Conservation (phyloP, 1,140 invertebrate genomes). For the Drosophila sproati region DNA sequence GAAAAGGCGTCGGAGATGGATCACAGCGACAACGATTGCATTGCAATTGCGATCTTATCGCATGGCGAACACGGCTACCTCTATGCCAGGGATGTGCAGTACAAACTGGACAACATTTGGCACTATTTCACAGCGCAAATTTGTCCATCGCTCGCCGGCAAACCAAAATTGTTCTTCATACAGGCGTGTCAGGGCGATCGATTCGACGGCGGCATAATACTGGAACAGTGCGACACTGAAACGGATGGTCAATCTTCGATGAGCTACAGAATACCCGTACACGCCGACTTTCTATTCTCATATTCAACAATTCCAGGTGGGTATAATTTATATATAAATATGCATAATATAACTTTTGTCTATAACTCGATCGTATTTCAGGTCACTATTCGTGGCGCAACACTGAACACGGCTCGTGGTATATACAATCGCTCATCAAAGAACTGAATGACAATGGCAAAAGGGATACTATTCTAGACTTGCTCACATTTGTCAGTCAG, state of each 20-base stretch:
- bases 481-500: constrained; percentile 95
- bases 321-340: not conserved
- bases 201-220: constrained; percentile 90
- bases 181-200: constrained; percentile 96
- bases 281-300: constrained; percentile 97
- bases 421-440: constrained; percentile 95
- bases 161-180: constrained; percentile 96
- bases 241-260: constrained; percentile 88
- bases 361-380: constrained; percentile 75
- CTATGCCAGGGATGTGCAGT: constrained; percentile 94
- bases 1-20: constrained; percentile 89
- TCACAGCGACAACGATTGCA: constrained; percentile 91
- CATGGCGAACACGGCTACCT: constrained; percentile 95
- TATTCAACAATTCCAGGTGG: constrained; percentile 97
- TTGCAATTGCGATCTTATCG: constrained; percentile 92
- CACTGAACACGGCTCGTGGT: constrained; percentile 96
- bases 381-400: constrained; percentile 98
- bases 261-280: constrained; percentile 93
- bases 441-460: constrained; percentile 91
- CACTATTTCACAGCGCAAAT: constrained; percentile 93
- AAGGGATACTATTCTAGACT: constrained; percentile 92
- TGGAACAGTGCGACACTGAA: constrained; percentile 87
- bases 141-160: constrained; percentile 94
- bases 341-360: not conserved
- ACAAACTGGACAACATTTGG: constrained; percentile 93